Conservation (phyloP, 2,113 vertebrate genomes). For the Psittacara wagleri region DNA sequence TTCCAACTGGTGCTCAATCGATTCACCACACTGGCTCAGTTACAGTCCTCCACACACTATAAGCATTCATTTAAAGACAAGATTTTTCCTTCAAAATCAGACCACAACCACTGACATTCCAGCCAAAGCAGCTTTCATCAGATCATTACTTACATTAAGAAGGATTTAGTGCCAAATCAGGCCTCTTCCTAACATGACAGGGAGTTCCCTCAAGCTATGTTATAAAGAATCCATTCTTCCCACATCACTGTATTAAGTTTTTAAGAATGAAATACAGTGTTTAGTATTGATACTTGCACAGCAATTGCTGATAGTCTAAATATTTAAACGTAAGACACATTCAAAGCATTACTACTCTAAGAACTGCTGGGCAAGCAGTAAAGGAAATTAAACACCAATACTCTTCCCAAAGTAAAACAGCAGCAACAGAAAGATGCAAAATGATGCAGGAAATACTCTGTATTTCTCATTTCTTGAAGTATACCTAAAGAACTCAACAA, state of each 20-base stretch:
- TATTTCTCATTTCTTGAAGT: background rate
- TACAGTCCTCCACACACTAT: background rate
- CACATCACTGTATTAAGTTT: background rate
- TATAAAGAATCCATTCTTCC: constrained; percentile 41
- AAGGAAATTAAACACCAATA: background rate
- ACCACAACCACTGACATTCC: constrained; percentile 38
- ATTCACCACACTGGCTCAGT: background rate
- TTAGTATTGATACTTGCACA: background rate
- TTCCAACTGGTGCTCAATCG: background rate
- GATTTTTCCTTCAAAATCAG: constrained; percentile 41
- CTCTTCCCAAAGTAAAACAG: background rate
- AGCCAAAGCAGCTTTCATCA: constrained; percentile 66
- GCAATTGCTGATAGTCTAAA: background rate
- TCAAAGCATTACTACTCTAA: background rate
- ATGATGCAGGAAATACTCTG: background rate
- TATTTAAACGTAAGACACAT: background rate
- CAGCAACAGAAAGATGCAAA: background rate
- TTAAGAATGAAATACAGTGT: background rate
- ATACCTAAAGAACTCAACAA: background rate
- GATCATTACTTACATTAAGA: constrained; percentile 54
- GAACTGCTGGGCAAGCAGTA: background rate
- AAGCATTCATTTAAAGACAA: constrained; percentile 7
- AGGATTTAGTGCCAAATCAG: constrained; percentile 45
- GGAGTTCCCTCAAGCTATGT: background rate
- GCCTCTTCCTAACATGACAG: constrained; percentile 22